These are phyloP conservation scores for Zele albiditarsus DNA, from an alignment of 2,888 invertebrate genomes.

Conservation along the genomic window DNA sequence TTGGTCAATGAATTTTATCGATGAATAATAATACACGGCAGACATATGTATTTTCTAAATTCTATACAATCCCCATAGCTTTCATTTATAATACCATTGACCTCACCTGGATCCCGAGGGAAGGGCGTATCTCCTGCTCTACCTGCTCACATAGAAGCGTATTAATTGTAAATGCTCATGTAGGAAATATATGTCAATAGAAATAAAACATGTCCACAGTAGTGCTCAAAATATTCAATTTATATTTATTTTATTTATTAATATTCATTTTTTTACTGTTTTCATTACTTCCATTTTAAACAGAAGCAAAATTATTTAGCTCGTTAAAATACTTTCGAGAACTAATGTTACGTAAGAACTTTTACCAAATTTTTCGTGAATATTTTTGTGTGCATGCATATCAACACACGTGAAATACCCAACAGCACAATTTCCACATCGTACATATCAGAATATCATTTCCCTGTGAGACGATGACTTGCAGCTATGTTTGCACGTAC, in stretches of 20 bases:
- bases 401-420: too few relatives aligned
- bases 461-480: not conserved
- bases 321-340: too few relatives aligned
- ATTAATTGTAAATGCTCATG: not conserved
- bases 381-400: too few relatives aligned
- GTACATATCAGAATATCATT: not conserved
- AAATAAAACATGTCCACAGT: not conserved
- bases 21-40: not conserved
- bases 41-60: not conserved
- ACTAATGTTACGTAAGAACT: too few relatives aligned
- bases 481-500: not conserved
- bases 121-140: not conserved
- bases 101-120: not conserved
- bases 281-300: too few relatives aligned
- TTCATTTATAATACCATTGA: slow-evolving; percentile 3
- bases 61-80: not conserved
- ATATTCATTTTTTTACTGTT: not conserved
- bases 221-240: too few relatives aligned
- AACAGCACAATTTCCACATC: too few relatives aligned
- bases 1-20: not conserved
- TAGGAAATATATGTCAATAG: not conserved
- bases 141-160: not conserved
- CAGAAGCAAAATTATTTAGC: too few relatives aligned
- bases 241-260: too few relatives aligned
- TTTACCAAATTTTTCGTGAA: too few relatives aligned